A percentile compares a stretch with the other conserved stretches of the same genome.
These are phyloP conservation scores for Cirrhinus molitorella DNA, from an alignment of 2,797 vertebrate genomes.

Conservation along the genomic window DNA sequence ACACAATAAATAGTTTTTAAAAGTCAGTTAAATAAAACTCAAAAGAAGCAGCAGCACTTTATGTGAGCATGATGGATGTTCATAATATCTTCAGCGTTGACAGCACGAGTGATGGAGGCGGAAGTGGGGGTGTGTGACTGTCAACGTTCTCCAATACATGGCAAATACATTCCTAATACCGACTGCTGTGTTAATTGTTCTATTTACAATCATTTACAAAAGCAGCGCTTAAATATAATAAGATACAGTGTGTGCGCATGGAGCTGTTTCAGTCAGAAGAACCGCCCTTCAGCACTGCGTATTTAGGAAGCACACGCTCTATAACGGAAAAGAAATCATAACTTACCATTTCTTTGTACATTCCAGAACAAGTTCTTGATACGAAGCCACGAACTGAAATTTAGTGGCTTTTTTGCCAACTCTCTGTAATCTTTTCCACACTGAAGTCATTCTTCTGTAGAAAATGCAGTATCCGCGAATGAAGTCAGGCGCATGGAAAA, in stretches of 20 bases:
- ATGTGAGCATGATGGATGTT: not conserved
- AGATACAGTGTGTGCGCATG: conserved; percentile 7
- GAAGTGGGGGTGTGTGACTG: conserved; percentile 28
- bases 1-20: not conserved
- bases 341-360: conserved; percentile 93
- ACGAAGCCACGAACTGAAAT: conserved; percentile 91
- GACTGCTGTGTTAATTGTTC: not conserved
- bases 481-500: conserved; percentile 45
- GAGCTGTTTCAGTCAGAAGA: conserved; percentile 39
- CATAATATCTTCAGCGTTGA: conserved; percentile 11
- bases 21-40: not conserved
- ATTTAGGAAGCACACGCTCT: conserved; percentile 21
- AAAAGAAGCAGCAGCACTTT: not conserved
- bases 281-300: conserved; percentile 57
- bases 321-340: conserved; percentile 50
- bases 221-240: not conserved
- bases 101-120: conserved; percentile 33
- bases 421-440: conserved; percentile 92
- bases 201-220: too few species aligned
- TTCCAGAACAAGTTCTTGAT: conserved; percentile 89
- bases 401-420: conserved; percentile 91
- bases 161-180: not conserved
- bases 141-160: not conserved
- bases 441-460: conserved; percentile 84
- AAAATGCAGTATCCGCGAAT: conserved; percentile 38